Base-by-base conservation (phyloP, 2,888 invertebrate genomes). In the Synanthedon tipuliformis region DNA sequence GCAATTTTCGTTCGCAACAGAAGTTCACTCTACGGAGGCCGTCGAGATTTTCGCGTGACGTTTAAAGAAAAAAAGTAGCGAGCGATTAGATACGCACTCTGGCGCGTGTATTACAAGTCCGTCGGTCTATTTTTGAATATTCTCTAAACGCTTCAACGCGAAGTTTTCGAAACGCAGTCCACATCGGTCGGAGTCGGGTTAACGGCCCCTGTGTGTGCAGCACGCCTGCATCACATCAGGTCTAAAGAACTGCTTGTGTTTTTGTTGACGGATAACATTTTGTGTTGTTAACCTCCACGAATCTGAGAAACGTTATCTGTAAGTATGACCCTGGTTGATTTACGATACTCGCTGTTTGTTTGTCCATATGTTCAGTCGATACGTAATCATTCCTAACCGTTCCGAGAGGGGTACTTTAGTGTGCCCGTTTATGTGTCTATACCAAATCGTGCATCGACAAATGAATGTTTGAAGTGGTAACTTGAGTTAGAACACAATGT, bases 41-140 rank as follows among this genome's bases (percentile, higher is more conserved):
- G 66, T 69, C 69, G 68, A 61, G 63, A 64, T 68, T 71, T 64
- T 70, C 70, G 68, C 69, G 62, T 67, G 63, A 68, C 61, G 67
- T 61, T 66, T 68, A 62, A 61, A 64, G 63, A 67, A 63, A 62
- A 23, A 65, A 68, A 71, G 71, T 72, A 34, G 71, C 63, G 63
- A 67, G 68, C 70, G 66, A 66, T 66, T 57, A 56, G 63, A 58
- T 56, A 62, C 68, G 64, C 70, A 71, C 65, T 69, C 73, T 75
- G 67, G 71, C 76, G 74, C 75, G 77, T 78, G 77, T 74, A 66
- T 34, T 71, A 68, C 70, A 63, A 72, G 68, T 72, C 70, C 66
- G 75, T 78, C 77, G 75, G 75, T 85, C 87, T 86, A 87, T 87
- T 87, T 87, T 85, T 85, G 86, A 85, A 83, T 86, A 82, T 82